phyloP scores from a whole-genome alignment of 2,113 vertebrate genomes.

The Rhynchomys soricoides region DNA sequence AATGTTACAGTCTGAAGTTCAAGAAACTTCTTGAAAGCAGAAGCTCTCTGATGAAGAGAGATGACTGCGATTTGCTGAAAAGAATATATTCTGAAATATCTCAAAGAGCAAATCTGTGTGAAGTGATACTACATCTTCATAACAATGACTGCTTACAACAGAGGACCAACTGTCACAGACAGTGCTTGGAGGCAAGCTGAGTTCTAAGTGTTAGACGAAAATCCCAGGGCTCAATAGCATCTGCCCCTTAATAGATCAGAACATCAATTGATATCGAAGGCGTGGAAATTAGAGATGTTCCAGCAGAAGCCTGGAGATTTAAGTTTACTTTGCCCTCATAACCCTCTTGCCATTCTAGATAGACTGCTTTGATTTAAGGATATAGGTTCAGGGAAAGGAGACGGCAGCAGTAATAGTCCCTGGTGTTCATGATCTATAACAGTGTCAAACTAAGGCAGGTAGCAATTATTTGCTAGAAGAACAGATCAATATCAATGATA shows the following conservation, averaged over 20 bases:
- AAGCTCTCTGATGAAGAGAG: background rate
- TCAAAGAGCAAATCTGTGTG: background rate
- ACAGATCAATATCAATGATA: background rate
- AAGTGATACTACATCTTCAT: background rate
- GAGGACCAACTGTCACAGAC: background rate
- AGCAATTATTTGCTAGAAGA: slow-evolving; percentile 18
- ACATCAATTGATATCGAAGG: background rate
- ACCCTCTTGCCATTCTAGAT: background rate
- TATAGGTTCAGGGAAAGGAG: background rate
- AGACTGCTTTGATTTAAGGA: background rate
- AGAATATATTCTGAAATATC: background rate
- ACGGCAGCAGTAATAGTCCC: background rate
- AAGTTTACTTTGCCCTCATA: background rate
- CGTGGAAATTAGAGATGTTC: background rate
- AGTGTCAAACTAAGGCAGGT: background rate
- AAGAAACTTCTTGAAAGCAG: background rate
- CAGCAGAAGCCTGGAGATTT: background rate
- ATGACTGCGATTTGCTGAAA: background rate
- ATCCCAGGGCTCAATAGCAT: background rate
- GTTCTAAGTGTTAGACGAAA: background rate
- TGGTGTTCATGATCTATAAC: background rate
- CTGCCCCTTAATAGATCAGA: background rate
- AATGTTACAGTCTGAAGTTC: background rate
- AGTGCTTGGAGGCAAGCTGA: background rate
- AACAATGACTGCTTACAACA: background rate